These are phyloP conservation scores for Anoura caudifer DNA, from an alignment of 2,113 vertebrate species.

Conservation along the genomic window DNA sequence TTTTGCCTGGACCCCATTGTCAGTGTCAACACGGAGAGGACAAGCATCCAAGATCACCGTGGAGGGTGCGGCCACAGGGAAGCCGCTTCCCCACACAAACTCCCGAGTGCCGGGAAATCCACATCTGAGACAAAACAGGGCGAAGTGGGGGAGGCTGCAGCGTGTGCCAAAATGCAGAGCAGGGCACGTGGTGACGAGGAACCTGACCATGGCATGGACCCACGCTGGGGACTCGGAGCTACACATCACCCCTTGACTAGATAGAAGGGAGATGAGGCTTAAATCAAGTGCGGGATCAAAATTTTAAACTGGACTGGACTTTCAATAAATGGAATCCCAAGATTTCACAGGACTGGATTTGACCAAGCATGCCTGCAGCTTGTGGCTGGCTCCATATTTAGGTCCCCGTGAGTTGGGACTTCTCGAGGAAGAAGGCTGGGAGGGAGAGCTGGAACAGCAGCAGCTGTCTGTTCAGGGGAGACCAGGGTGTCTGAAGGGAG, in stretches of 20 bases:
- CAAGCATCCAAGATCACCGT: neutral
- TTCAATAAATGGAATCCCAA: neutral
- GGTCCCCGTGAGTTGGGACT: neutral
- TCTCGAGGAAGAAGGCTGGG: neutral
- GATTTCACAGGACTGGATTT: neutral
- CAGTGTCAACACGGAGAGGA: neutral
- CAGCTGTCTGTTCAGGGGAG: neutral
- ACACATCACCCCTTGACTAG: neutral
- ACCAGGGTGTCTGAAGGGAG: neutral
- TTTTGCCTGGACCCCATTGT: neutral
- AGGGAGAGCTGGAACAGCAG: neutral
- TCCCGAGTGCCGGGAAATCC: neutral
- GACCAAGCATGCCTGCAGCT: neutral
- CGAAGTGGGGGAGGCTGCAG: neutral
- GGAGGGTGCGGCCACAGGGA: neutral
- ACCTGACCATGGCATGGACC: neutral
- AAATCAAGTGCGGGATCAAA: neutral
- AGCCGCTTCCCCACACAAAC: neutral
- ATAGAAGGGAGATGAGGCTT: neutral
- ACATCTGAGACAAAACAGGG: neutral
- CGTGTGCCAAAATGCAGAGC: too few species aligned
- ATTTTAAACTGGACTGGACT: neutral
- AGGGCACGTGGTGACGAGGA: neutral
- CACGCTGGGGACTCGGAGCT: neutral
- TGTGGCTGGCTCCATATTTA: fast-evolving